Base-by-base conservation (phyloP, 2,888 invertebrate genomes). In the Calliphora vomitoria region DNA sequence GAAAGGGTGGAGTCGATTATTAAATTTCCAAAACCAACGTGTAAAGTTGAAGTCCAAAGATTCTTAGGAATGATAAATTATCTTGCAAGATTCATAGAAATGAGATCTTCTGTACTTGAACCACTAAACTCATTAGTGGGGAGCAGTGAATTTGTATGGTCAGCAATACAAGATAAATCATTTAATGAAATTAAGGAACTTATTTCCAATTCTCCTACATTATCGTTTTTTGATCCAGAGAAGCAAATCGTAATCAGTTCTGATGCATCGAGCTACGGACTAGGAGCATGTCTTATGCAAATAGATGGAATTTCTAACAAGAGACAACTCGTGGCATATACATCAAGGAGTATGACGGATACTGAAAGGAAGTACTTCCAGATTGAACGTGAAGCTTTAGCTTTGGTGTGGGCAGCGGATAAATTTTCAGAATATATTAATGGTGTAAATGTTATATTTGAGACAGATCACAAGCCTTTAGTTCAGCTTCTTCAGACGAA, bases 11-110 rank as follows among this genome's bases (percentile, higher is more conserved):
- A 1, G 0, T 64, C 81, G 13, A 80, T 80, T 13, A 38, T n/a
- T 4, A 72, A 80, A 35, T 85, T 60, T 60, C 50, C 80, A 8
- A 5, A 38, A 25, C 85, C 85, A 1, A 69, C 55, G 0, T 41
- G 58, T 18, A 85, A 81, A n/a, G 64, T 71, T 4, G 75, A 81
- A 13, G 75, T 85, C 18, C 85, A 71, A 15, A 13, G 81, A 71
- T 85, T 85, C 20, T 55, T 85, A 20, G 85, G 85, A 2, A 81
- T 85, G 81, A 76, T 85, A 1, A 81, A 81, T 15, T 85, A 25
- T 25, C 11, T 76, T 3, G 60, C 60, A 4, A 85, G 58, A 18
- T 74, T 82, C 25, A 44, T 82, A 25, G 1, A 31, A 8, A 81
- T 81, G 60, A 72, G 71, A 25, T 72, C 71, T 18, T 64, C 50